Evolutionary conservation across 2,113 vertebrate species (phyloP).

Genomic region (Picathartes gymnocephalus): DNA sequence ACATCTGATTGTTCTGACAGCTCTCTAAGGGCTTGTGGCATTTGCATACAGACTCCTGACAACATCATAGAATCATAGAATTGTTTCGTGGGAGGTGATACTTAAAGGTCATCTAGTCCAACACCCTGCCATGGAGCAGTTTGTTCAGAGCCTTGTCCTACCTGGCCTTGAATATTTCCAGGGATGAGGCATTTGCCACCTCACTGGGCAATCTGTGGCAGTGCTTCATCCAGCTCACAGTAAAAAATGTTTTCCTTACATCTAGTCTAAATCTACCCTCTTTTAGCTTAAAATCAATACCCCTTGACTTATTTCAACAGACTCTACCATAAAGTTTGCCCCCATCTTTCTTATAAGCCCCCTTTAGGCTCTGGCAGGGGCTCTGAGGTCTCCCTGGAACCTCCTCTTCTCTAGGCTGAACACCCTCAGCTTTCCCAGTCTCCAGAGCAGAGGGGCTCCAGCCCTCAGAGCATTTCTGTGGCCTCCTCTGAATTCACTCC

Average conservation of each 20-base stretch:
- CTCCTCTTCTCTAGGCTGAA: not conserved
- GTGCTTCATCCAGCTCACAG: not conserved
- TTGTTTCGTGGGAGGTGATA: not conserved
- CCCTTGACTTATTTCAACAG: not conserved
- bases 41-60: not conserved
- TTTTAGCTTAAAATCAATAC: not conserved
- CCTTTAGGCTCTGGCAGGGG: not conserved
- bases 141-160: not conserved
- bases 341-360: not conserved
- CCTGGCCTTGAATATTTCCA: not conserved
- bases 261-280: not conserved
- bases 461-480: fast-evolving
- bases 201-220: not conserved
- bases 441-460: not conserved
- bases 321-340: not conserved
- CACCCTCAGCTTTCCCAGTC: not conserved
- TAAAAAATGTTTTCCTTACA: not conserved
- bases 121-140: not conserved
- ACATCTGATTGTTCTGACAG: not conserved
- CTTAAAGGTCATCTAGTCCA: not conserved
- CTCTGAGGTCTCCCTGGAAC: not conserved
- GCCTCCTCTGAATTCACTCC: not conserved
- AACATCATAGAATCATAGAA: not conserved
- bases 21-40: not conserved
- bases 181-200: not conserved